These are phyloP conservation scores for Propithecus coquereli DNA, from an alignment of 2,113 vertebrate species.

Conservation along the genomic window DNA sequence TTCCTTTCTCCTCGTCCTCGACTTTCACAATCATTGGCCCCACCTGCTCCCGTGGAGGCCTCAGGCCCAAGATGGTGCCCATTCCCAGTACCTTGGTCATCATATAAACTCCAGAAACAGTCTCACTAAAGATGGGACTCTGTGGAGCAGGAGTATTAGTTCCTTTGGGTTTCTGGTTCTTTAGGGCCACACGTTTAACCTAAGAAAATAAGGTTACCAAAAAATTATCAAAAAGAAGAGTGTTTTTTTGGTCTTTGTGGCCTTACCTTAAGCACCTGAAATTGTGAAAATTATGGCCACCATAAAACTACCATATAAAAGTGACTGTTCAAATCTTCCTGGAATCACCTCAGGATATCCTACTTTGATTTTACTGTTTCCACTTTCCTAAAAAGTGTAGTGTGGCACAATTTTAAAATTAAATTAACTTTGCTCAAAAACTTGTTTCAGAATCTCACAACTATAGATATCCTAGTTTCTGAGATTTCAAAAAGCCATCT, in stretches of 20 bases:
- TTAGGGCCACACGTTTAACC: slow-evolving; percentile 43
- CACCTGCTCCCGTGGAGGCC: slow-evolving; percentile 45
- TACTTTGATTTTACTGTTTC: background rate
- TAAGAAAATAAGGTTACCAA: slow-evolving; percentile 52
- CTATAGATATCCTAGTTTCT: background rate
- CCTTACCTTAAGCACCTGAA: background rate
- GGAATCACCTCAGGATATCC: background rate
- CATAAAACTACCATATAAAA: slow-evolving; percentile 11
- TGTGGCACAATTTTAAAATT: background rate
- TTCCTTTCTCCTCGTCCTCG: slow-evolving; percentile 57
- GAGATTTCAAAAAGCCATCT: background rate
- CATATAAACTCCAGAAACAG: slow-evolving; percentile 4
- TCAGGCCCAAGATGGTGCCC: slow-evolving; percentile 38
- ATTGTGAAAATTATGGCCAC: background rate
- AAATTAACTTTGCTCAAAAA: background rate
- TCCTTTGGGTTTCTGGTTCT: slow-evolving; percentile 49
- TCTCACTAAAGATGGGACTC: background rate
- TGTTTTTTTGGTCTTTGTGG: background rate
- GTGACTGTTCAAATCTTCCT: background rate
- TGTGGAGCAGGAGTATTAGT: background rate
- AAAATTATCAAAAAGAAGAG: slow-evolving; percentile 11
- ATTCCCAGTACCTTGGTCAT: slow-evolving; percentile 73
- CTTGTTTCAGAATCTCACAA: background rate
- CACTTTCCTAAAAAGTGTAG: background rate
- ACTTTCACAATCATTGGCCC: slow-evolving; percentile 48